Evolutionary conservation across 2,888 invertebrate species (phyloP).

Genomic region (Ephialtes manifestator): DNA sequence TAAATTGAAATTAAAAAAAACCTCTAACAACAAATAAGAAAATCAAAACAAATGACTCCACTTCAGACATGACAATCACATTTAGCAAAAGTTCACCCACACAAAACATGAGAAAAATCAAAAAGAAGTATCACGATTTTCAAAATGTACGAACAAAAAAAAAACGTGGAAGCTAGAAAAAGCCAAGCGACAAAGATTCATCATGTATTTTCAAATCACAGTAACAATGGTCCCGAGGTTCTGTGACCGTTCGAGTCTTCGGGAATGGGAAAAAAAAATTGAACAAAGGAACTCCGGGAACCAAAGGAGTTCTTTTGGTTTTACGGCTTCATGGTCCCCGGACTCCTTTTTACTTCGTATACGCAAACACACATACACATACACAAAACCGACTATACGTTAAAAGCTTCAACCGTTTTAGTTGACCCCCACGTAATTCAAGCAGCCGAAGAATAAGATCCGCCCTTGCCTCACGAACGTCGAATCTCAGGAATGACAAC

Average conservation of each 20-base stretch:
- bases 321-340: conserved; percentile 34
- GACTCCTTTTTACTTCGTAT: conserved; percentile 40
- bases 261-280: conserved; percentile 28
- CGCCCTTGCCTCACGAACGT: conserved; percentile 54
- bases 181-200: conserved; percentile 14
- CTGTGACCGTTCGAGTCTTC: conserved; percentile 43
- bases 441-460: conserved; percentile 66
- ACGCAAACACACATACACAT: conserved; percentile 25
- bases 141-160: neutral
- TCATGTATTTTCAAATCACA: conserved; percentile 54
- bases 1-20: no score
- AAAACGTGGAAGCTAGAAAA: neutral
- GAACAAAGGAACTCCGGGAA: conserved; percentile 51
- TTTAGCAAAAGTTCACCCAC: neutral
- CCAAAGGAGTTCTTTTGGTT: conserved; percentile 38
- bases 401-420: conserved; percentile 62
- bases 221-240: conserved; percentile 45
- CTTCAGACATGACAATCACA: neutral
- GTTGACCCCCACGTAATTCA: conserved; percentile 70
- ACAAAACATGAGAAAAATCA: neutral
- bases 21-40: neutral
- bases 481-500: conserved; percentile 56
- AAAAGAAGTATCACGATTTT: neutral
- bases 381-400: conserved; percentile 15
- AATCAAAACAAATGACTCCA: neutral